Percentiles rank a stretch among this genome's conserved stretches.
These are phyloP conservation scores for Drosophila buzzatii DNA, from an alignment of 2,888 invertebrate genomes.

Conservation along the genomic window DNA sequence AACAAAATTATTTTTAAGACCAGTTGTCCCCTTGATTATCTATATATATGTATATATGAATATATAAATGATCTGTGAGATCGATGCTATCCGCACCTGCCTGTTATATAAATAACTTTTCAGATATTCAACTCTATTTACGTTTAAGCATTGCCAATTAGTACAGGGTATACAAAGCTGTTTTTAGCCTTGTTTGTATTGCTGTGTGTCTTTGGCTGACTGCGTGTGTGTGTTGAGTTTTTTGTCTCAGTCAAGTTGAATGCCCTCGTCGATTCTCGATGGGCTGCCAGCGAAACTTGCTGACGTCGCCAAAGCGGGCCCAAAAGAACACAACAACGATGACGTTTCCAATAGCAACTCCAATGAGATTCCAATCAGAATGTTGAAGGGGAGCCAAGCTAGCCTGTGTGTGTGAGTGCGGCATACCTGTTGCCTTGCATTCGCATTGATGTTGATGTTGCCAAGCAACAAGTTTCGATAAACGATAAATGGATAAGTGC, in stretches of 20 bases:
- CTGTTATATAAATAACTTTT: not conserved
- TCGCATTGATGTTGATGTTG: slow-evolving; percentile 21
- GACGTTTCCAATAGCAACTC: slow-evolving; percentile 24
- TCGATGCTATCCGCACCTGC: not conserved
- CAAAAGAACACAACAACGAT: slow-evolving; percentile 32
- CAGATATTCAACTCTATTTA: not conserved
- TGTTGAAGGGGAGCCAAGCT: not conserved
- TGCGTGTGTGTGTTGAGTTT: slow-evolving; percentile 22
- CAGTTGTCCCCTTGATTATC: too few relatives aligned
- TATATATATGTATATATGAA: too few relatives aligned
- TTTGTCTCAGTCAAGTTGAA: slow-evolving; percentile 70
- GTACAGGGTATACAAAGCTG: slow-evolving; percentile 35
- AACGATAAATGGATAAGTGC: slow-evolving; percentile 29
- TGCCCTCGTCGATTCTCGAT: slow-evolving; percentile 68
- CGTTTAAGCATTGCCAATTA: not conserved
- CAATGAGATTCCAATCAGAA: slow-evolving; percentile 65
- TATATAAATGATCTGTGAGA: not conserved
- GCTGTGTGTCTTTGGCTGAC: slow-evolving; percentile 1
- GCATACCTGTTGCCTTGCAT: slow-evolving; percentile 51
- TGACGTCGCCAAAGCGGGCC: slow-evolving; percentile 16
- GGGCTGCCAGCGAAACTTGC: slow-evolving; percentile 26
- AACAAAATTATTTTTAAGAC: too few relatives aligned
- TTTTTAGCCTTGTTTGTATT: slow-evolving; percentile 43
- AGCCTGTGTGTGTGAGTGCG: slow-evolving; percentile 7
- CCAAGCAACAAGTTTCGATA: slow-evolving; percentile 62